Percentiles rank a stretch among this genome's conserved stretches.
These are phyloP conservation scores for Diplazon laetatorius DNA, from an alignment of 2,888 invertebrate genomes.

Conservation along the genomic window DNA sequence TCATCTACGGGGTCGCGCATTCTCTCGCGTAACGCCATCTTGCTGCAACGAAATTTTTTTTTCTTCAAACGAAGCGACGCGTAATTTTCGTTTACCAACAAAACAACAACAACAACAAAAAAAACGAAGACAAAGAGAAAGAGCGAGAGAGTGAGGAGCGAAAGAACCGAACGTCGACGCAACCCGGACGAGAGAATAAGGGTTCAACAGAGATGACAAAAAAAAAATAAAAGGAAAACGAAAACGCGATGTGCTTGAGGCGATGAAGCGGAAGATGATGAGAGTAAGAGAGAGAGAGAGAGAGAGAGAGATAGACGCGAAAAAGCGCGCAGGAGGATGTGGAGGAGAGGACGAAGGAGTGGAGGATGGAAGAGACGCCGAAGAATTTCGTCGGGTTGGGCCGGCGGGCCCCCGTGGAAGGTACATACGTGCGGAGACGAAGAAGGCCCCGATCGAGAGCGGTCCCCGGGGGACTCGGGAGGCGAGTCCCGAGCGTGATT, in stretches of 20 bases:
- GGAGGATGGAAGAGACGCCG: background rate
- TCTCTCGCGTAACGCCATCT: constrained; percentile 22
- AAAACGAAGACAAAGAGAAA: too few relatives aligned
- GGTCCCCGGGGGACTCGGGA: background rate
- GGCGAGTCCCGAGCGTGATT: background rate
- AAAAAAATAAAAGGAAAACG: background rate
- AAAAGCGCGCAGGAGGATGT: too few relatives aligned
- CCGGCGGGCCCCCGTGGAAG: constrained; percentile 2
- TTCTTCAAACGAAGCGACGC: constrained; percentile 5
- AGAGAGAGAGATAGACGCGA: too few relatives aligned
- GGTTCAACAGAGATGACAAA: too few relatives aligned
- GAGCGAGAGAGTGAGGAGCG: too few relatives aligned
- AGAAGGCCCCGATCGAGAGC: constrained; percentile 38
- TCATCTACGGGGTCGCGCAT: background rate
- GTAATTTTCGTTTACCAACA: constrained; percentile 13
- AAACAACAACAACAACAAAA: background rate
- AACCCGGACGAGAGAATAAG: too few relatives aligned
- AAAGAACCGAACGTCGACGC: background rate
- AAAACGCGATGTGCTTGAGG: constrained; percentile 1
- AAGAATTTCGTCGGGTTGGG: constrained; percentile 48
- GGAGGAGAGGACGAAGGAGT: background rate
- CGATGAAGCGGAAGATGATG: background rate
- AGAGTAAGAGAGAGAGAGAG: background rate
- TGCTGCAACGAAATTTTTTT: background rate
- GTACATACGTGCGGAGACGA: constrained; percentile 5